Evolutionary conservation across 2,113 vertebrate genomes (phyloP).

Genomic region (Grammomys dolichurus): DNA sequence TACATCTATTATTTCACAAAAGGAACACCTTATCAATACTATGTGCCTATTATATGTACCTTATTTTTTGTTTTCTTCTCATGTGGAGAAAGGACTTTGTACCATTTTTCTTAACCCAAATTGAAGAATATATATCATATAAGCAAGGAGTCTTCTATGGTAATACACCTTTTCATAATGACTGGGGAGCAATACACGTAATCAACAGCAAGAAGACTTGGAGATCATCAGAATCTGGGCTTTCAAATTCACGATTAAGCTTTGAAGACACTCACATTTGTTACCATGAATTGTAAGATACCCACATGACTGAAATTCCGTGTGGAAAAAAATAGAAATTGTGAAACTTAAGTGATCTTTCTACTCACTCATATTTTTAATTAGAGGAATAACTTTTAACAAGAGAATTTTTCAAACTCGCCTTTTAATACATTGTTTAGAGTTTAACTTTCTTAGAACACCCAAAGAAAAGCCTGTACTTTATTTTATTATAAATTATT

Average conservation of each 20-base stretch:
- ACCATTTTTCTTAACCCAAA: not conserved
- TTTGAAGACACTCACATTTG: not conserved
- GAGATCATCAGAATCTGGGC: not conserved
- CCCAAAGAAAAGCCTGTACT: not conserved
- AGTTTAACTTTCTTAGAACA: slow-evolving; percentile 21
- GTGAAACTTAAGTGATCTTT: slow-evolving; percentile 2
- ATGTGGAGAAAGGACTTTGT: not conserved
- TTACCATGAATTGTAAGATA: not conserved
- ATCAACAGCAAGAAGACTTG: not conserved
- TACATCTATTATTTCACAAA: not conserved
- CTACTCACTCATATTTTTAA: not conserved
- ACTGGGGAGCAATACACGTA: not conserved
- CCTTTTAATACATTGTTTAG: not conserved
- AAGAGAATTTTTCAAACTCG: not conserved
- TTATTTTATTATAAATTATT: slow-evolving; percentile 67
- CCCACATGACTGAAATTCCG: not conserved
- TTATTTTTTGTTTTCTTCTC: not conserved
- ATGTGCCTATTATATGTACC: not conserved
- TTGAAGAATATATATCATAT: not conserved
- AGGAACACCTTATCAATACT: not conserved
- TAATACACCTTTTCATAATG: not conserved
- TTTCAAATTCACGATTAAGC: not conserved
- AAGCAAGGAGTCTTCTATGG: not conserved
- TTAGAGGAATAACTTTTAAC: not conserved
- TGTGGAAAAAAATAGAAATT: not conserved